Base-by-base conservation (phyloP, 2,888 invertebrate species). In the Aphelenchoides bicaudatus region DNA sequence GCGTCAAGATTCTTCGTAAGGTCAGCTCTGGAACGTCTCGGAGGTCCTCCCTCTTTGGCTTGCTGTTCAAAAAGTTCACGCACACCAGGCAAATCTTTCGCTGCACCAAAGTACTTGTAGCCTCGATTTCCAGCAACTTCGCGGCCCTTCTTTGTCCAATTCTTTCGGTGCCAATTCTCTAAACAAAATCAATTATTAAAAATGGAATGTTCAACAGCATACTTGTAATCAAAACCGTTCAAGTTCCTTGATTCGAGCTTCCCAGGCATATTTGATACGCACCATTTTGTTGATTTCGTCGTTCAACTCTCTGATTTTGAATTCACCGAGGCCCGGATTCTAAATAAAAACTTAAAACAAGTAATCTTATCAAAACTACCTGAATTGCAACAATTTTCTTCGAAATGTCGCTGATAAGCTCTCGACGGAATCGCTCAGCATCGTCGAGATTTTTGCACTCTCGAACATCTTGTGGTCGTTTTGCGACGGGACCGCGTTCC, bases 361-460 rank as follows among this genome's bases (percentile, higher is more conserved):
- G n/a, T n/a, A n/a, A n/a, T n/a, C n/a, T n/a, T n/a, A n/a, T n/a
- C n/a, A n/a, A n/a, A n/a, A n/a, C 8, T 43, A 68, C 67, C 80
- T 99, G 98, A 79, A 99, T 99, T 81, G 94, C 92, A 1, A 96
- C 90, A 0, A 99, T 96, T 84, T 98, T 99, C 79, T 92, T 90
- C 0, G 96, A 91, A 39, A 98, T 89, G 82, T 99, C 98, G 56
- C 93, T 85, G 56, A 98, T 90, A 60, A 99, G 91, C 80, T 98
- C 94, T 80, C 91, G 85, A 65, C 98, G 84, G 61, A 65, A 68
- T 30, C 77, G 60, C 80, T 98, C 94, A 31, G 92, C 91, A 79
- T 91, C 90, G 38, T 87, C 86, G 34, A 96, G 81, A 78, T 90
- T 90, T 68, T 87, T 87, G 82, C 96, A 98, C 79, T 96, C 92